phyloP scores from a whole-genome alignment of 2,888 invertebrate genomes.

The Odontocolon sp. region DNA sequence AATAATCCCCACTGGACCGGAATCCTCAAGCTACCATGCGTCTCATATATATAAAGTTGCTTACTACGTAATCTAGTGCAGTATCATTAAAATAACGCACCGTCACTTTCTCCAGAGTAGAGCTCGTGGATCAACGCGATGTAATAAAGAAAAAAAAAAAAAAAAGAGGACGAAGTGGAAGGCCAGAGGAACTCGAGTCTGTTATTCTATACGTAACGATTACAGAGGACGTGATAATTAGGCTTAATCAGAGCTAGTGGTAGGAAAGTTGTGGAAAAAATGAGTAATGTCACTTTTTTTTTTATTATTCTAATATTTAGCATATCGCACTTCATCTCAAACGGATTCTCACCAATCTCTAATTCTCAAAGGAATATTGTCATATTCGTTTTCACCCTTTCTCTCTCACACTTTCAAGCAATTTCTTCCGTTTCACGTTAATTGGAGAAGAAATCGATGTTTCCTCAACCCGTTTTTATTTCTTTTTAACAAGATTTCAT shows the following conservation, averaged over 20 bases:
- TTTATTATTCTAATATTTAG: too few relatives aligned
- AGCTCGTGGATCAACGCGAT: neutral
- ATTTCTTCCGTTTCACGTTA: neutral
- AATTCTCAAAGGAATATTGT: too few relatives aligned
- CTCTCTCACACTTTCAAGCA: too few relatives aligned
- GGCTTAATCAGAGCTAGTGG: slow-evolving; percentile 26
- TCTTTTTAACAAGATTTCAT: too few relatives aligned
- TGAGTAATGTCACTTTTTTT: too few relatives aligned
- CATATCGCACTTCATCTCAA: too few relatives aligned
- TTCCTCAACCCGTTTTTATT: too few relatives aligned
- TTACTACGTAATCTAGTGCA: slow-evolving; percentile 26
- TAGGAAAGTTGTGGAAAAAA: neutral
- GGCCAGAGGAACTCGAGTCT: neutral
- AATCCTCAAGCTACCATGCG: neutral
- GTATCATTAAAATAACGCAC: slow-evolving; percentile 39
- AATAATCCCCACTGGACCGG: neutral
- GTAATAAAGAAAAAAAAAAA: slow-evolving; percentile 13
- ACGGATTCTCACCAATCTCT: too few relatives aligned
- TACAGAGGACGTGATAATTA: slow-evolving; percentile 47
- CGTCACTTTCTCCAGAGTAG: slow-evolving; percentile 48
- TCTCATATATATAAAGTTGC: slow-evolving; percentile 1
- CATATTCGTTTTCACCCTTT: neutral
- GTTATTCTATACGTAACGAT: slow-evolving; percentile 45
- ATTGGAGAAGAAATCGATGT: slow-evolving; percentile 13
- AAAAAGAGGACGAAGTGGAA: neutral